Evolutionary conservation across 30 jellyfish, hydroid and myxozoan genomes (phyloP).

Genomic region (Pseudorhiza aurosa): DNA sequence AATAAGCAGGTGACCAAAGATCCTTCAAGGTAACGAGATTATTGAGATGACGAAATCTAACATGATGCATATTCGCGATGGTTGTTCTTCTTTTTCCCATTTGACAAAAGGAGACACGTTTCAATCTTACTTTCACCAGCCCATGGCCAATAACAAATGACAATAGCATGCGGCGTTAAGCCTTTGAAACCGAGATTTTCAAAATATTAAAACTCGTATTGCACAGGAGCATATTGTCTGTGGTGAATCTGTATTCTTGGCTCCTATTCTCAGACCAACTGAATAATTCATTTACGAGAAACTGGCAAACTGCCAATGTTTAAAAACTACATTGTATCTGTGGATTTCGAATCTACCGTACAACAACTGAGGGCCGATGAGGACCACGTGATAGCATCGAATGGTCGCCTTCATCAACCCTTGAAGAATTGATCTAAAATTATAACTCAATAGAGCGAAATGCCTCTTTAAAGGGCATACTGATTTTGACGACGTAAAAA

Average conservation of each 20-base stretch:
- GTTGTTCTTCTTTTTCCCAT: too few relatives aligned
- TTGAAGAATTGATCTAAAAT: neutral
- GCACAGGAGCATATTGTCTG: too few relatives aligned
- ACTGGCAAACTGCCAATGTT: neutral
- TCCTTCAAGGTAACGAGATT: too few relatives aligned
- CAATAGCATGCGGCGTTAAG: too few relatives aligned
- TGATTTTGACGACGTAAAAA: constrained; percentile 1
- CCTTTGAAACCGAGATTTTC: too few relatives aligned
- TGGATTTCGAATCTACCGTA: neutral
- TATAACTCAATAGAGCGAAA: neutral
- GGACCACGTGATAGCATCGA: neutral
- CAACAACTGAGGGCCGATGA: neutral
- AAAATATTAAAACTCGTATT: too few relatives aligned
- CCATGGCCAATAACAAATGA: too few relatives aligned
- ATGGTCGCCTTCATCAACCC: neutral
- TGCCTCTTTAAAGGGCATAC: constrained; percentile 15
- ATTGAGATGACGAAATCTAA: too few relatives aligned
- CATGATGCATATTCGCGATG: too few relatives aligned
- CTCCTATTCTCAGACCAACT: neutral
- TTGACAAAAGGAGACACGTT: too few relatives aligned
- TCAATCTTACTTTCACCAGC: too few relatives aligned
- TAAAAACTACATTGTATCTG: neutral
- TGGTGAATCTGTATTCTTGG: neutral
- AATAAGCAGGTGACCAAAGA: too few relatives aligned
- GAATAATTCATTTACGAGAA: neutral